Evolutionary conservation across 1,140 invertebrate genomes (phyloP), one percentile per base, ranked within the genome.

Genomic region (Zaprionus capensis): DNA sequence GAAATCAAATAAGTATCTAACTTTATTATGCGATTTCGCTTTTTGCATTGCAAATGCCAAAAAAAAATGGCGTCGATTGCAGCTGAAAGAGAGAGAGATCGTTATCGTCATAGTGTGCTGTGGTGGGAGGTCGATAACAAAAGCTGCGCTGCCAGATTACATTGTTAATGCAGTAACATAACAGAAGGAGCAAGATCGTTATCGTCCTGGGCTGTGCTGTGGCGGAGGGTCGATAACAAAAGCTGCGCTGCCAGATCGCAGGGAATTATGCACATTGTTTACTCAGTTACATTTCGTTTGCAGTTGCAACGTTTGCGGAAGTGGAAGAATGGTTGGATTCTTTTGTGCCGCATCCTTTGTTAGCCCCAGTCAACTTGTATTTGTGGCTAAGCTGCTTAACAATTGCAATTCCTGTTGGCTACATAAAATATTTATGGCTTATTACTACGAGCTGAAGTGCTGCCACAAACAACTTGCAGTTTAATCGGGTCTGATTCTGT

Each of bases 1-100:
- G 55, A 31, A 77, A 67, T 72, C 70, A 46, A 62, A 66, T 46
- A 73, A 71, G 46, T 65, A 70, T 49, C 51, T 22, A 71, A 55
- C 34, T 55, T 53, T 44, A 41, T 76, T 36, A 31, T 56, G 11
- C 26, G 44, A 46, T 58, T 59, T 59, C 46, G 55, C 46, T 9
- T 28, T 31, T 15, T 28, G n/a, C 38, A 38, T 44, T 28, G 22
- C 61, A 58, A 65, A 64, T 65, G 68, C 22, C 59, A 34, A 58
- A 26, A 68, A 68, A 28, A 72, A 17, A 62, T 62, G 49, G 56
- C 72, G 59, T 38, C 49, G 22, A 6, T 66, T 51, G 44, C 28
- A 46, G 41, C 9, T 15, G 46, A 31, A 46, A 36, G 34, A 17
- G 11, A 1, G 12, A 12, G 24, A 15, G 34, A 63, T 67, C 36